A percentile compares a stretch with the other conserved stretches of the same genome.
These are phyloP conservation scores for Calidris pugnax DNA, from an alignment of 2,113 vertebrate species.

Conservation along the genomic window DNA sequence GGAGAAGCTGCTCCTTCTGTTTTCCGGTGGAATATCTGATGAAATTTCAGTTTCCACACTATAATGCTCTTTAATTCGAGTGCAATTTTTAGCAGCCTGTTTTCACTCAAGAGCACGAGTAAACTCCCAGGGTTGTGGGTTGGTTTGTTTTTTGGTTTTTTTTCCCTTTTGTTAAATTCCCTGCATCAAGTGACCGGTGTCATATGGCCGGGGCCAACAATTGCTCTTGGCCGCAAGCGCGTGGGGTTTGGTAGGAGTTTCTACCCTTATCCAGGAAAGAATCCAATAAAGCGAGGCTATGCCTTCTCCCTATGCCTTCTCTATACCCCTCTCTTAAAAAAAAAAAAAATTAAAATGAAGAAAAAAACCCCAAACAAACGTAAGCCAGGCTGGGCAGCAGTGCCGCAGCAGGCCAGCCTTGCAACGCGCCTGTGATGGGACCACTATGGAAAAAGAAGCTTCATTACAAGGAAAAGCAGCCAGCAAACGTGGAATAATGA, in stretches of 20 bases:
- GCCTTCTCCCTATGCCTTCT: neutral
- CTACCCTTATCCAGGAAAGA: neutral
- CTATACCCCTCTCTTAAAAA: neutral
- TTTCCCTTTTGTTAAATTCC: neutral
- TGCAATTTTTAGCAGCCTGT: neutral
- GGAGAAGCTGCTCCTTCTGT: neutral
- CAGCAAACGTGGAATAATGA: neutral
- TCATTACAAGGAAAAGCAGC: neutral
- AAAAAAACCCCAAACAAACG: neutral
- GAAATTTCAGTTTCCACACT: neutral
- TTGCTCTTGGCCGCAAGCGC: neutral
- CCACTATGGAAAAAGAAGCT: neutral
- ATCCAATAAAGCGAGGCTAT: neutral
- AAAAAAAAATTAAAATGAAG: neutral
- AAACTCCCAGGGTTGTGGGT: neutral
- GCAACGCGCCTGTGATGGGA: neutral
- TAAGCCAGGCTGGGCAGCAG: neutral
- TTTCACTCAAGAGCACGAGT: conserved; percentile 13
- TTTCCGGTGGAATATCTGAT: conserved; percentile 33
- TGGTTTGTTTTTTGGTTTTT: neutral
- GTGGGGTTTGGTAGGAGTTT: neutral
- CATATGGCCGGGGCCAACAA: neutral
- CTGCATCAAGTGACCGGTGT: neutral
- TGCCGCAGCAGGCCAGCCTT: neutral
- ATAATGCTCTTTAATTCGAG: neutral